Conservation (phyloP, 2,797 vertebrate genomes). For the Schizothorax lantsangensis region DNA sequence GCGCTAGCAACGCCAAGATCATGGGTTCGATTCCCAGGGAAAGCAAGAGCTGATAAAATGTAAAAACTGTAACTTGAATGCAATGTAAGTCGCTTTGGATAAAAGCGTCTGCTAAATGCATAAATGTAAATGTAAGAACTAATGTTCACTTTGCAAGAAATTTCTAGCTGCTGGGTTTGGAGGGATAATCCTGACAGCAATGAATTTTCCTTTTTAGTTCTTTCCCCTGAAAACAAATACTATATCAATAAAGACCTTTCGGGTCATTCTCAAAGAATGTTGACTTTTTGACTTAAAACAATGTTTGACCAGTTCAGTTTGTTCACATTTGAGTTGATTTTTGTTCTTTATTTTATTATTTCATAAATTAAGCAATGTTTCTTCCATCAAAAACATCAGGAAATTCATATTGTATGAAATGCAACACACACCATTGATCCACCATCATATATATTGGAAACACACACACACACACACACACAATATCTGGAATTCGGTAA, state of each 20-base stretch:
- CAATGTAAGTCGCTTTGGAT: too few species aligned
- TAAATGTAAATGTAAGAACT: too few species aligned
- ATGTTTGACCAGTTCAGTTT: neutral
- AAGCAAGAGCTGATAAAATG: too few species aligned
- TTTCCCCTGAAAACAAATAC: neutral
- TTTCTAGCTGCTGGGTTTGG: neutral
- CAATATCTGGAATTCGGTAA: too few species aligned
- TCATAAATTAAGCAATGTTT: neutral
- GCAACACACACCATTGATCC: too few species aligned
- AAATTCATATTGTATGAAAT: neutral
- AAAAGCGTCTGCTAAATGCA: too few species aligned
- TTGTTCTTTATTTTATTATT: neutral
- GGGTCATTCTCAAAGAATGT: neutral
- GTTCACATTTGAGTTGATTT: neutral
- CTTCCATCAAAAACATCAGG: neutral
- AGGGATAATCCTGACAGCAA: conserved; percentile 7
- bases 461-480: too few species aligned
- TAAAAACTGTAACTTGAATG: too few species aligned
- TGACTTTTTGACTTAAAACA: neutral
- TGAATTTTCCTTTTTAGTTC: neutral
- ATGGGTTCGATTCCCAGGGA: too few species aligned
- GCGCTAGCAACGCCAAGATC: too few species aligned
- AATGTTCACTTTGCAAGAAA: conserved; percentile 37
- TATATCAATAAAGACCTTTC: neutral
- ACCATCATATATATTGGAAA: too few species aligned